phyloP scores from a whole-genome alignment of 2,113 vertebrate genomes.

The Piprites chloris region DNA sequence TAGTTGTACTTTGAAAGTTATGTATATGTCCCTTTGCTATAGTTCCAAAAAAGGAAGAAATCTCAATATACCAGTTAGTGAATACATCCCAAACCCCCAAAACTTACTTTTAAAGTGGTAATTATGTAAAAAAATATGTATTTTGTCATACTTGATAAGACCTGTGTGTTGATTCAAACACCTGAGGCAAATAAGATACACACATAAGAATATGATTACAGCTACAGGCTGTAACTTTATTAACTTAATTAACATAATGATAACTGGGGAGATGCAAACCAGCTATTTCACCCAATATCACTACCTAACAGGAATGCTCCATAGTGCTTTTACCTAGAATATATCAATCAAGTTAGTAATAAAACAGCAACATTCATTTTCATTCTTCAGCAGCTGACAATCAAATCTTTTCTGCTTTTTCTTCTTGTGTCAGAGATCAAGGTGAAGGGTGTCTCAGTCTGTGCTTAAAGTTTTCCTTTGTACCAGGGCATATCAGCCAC shows the following conservation, averaged over 20 bases:
- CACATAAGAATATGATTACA: neutral
- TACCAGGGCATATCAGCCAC: neutral
- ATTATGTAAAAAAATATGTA: neutral
- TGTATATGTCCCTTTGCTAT: neutral
- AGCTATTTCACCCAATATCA: conserved; percentile 8
- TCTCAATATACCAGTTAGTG: neutral
- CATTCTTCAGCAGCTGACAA: neutral
- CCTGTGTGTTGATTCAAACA: neutral
- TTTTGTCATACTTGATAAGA: neutral
- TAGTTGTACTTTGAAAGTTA: neutral
- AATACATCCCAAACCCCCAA: neutral
- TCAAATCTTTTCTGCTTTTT: neutral
- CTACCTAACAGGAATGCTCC: neutral
- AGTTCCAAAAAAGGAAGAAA: neutral
- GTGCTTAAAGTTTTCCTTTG: neutral
- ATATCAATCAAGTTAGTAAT: neutral
- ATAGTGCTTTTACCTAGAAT: neutral
- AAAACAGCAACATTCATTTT: neutral
- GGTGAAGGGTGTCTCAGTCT: neutral
- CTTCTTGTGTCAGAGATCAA: neutral
- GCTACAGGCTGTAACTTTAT: conserved; percentile 23
- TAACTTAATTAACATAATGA: conserved; percentile 50
- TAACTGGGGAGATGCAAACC: conserved; percentile 17
- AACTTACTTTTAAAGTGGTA: neutral
- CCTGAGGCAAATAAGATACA: neutral